phyloP scores from a whole-genome alignment of 2,113 vertebrate species.

The Oncorhynchus gorbuscha region DNA sequence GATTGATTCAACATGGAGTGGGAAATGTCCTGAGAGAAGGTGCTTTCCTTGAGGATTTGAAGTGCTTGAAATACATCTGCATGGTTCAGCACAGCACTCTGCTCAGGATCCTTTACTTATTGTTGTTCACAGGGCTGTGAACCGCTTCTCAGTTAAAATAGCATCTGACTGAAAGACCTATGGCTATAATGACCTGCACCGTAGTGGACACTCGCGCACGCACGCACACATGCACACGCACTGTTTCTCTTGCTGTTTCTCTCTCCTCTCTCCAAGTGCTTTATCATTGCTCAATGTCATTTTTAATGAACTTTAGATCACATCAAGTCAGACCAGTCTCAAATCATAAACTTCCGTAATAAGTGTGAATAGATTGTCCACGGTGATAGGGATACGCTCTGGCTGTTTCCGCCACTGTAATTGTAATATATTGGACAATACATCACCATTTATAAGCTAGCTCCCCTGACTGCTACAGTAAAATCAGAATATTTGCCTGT shows the following conservation, averaged over 20 bases:
- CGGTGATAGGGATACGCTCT: slow-evolving; percentile 39
- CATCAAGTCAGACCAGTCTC: slow-evolving; percentile 67
- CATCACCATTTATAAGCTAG: slow-evolving; percentile 47
- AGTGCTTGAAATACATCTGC: slow-evolving; percentile 45
- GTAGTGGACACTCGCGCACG: background rate
- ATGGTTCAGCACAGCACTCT: slow-evolving; percentile 40
- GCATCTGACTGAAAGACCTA: slow-evolving; percentile 30
- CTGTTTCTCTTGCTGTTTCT: slow-evolving; percentile 13
- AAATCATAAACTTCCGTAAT: slow-evolving; percentile 72
- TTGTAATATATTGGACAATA: slow-evolving; percentile 60
- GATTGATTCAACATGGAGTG: background rate
- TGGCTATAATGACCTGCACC: slow-evolving; percentile 41
- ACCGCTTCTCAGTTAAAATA: slow-evolving; percentile 45
- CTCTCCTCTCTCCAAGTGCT: background rate
- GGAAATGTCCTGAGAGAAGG: background rate
- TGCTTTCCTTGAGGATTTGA: background rate
- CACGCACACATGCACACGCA: background rate
- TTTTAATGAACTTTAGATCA: slow-evolving; percentile 71
- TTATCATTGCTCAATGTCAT: slow-evolving; percentile 70
- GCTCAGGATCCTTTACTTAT: slow-evolving; percentile 42
- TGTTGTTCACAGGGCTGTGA: slow-evolving; percentile 49
- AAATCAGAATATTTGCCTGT: slow-evolving; percentile 30
- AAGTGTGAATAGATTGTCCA: slow-evolving; percentile 63
- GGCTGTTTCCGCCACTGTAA: slow-evolving; percentile 49
- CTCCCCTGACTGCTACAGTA: slow-evolving; percentile 11